A percentile compares a stretch with the other conserved stretches of the same genome.
These are phyloP conservation scores for Lichenostomus cassidix DNA, from an alignment of 2,113 vertebrate species.

Conservation along the genomic window DNA sequence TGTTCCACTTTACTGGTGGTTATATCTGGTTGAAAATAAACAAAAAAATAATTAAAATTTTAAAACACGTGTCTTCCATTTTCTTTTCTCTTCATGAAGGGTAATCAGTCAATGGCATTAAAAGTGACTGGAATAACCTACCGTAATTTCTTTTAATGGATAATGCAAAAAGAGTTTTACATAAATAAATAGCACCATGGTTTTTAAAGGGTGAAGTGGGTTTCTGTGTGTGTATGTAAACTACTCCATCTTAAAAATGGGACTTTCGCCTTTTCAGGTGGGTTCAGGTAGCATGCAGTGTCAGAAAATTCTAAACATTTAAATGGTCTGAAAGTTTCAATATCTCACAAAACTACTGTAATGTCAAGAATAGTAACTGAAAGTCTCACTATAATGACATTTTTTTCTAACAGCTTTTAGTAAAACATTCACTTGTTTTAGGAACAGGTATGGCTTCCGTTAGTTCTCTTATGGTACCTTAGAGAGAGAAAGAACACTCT, in stretches of 20 bases:
- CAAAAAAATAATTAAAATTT: not conserved
- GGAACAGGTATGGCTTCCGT: not conserved
- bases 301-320: not conserved
- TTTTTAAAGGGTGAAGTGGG: not conserved
- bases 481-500: not conserved
- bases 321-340: not conserved
- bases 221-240: not conserved
- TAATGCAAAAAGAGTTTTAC: not conserved
- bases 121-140: not conserved
- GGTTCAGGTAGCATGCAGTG: not conserved
- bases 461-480: not conserved
- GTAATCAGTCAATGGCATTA: not conserved
- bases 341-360: not conserved
- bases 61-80: not conserved
- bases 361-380: not conserved
- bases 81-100: not conserved
- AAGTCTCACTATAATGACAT: not conserved
- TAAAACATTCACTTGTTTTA: not conserved
- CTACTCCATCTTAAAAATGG: not conserved
- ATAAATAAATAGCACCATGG: not conserved
- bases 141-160: not conserved
- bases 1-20: slow-evolving; percentile 88
- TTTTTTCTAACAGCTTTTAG: not conserved
- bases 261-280: not conserved
- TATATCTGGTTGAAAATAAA: slow-evolving; percentile 70